Evolutionary conservation across 2,888 invertebrate genomes (phyloP).

Genomic region (Cylindroiulus punctatus): DNA sequence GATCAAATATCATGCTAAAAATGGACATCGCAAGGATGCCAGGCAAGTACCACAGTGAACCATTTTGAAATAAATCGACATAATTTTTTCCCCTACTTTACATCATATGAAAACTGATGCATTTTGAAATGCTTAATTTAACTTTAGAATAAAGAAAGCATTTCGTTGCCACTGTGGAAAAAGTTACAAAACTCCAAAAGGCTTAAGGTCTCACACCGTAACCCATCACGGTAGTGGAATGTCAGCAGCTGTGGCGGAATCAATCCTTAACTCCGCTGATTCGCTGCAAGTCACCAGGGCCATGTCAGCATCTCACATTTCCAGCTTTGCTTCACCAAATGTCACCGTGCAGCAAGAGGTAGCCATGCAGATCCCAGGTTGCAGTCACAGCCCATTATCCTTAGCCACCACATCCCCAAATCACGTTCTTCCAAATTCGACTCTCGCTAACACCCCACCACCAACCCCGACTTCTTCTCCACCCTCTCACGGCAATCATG

Average conservation of each 20-base stretch:
- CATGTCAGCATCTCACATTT: background rate
- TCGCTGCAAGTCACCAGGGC: background rate
- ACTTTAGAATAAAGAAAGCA: slow-evolving; percentile 77
- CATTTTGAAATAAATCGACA: background rate
- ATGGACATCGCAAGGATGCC: slow-evolving; percentile 85
- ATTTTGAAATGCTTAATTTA: background rate
- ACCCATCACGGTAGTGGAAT: slow-evolving; percentile 62
- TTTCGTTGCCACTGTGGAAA: slow-evolving; percentile 87
- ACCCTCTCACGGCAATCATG: slow-evolving; percentile 30
- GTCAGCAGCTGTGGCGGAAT: slow-evolving; percentile 47
- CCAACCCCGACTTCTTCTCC: slow-evolving; percentile 55
- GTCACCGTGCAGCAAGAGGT: slow-evolving; percentile 48
- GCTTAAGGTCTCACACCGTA: slow-evolving; percentile 77
- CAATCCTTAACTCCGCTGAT: slow-evolving; percentile 19
- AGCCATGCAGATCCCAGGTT: slow-evolving; percentile 20
- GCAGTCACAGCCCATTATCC: background rate
- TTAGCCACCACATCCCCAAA: background rate
- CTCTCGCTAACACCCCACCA: slow-evolving; percentile 54
- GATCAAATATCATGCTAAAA: slow-evolving; percentile 87
- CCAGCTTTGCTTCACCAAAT: slow-evolving; percentile 16
- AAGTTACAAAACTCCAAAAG: slow-evolving; percentile 83
- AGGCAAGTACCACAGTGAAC: slow-evolving; percentile 72
- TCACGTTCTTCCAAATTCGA: slow-evolving; percentile 51
- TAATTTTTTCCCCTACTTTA: background rate
- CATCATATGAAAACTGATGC: background rate